A percentile compares a stretch with the other conserved stretches of the same genome.
phyloP scores from a whole-genome alignment of 2,888 invertebrate species.

The Ophonus ardosiacus region DNA sequence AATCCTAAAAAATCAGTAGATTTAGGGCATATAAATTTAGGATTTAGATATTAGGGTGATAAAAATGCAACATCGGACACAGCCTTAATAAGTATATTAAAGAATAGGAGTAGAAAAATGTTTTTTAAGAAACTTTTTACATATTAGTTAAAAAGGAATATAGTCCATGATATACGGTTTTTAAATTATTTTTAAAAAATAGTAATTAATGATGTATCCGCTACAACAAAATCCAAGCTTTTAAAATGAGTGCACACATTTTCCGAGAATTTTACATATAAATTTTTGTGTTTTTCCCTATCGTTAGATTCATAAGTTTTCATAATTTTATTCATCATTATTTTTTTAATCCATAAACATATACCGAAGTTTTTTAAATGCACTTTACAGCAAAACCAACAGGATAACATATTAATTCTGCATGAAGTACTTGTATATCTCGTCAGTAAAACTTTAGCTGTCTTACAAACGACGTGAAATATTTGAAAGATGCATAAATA shows the following conservation, averaged over 20 bases:
- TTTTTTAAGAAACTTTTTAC: too few species aligned
- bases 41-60: too few species aligned
- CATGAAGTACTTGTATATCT: neutral
- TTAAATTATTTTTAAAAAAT: too few species aligned
- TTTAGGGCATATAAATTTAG: too few species aligned
- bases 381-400: neutral
- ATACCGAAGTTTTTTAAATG: neutral
- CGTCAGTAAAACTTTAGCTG: neutral
- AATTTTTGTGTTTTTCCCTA: constrained; percentile 10
- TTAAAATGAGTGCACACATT: neutral
- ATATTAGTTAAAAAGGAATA: too few species aligned
- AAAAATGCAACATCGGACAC: too few species aligned
- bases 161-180: too few species aligned
- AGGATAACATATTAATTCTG: neutral
- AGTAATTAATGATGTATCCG: neutral
- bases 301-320: neutral
- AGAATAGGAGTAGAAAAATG: too few species aligned
- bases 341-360: neutral
- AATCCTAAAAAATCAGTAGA: too few species aligned
- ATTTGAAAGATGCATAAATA: constrained; percentile 26
- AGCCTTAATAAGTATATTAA: too few species aligned
- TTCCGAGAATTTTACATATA: neutral
- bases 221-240: neutral
- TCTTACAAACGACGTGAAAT: constrained; percentile 3
- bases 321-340: neutral